Conservation (phyloP, 1,140 invertebrate species). For the Atta texana region DNA sequence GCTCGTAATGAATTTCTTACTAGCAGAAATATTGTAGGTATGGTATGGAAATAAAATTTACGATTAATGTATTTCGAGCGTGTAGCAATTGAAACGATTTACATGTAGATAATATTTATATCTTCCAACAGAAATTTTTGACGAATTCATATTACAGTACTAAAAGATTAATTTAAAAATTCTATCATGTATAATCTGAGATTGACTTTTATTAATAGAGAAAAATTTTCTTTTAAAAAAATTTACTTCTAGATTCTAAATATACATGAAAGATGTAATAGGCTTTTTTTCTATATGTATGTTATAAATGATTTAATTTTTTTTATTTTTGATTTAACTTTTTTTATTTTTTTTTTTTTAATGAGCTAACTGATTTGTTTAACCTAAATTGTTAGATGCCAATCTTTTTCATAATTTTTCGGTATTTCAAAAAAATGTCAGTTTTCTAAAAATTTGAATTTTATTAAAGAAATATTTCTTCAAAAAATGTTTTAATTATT, state of each 20-base stretch:
- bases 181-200: neutral
- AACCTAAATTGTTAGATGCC: neutral
- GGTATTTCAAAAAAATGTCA: neutral
- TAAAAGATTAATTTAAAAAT: neutral
- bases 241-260: neutral
- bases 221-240: neutral
- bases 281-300: neutral
- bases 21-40: neutral
- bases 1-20: constrained; percentile 39
- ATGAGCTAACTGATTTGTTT: neutral
- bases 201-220: neutral
- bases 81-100: neutral
- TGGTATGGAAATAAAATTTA: neutral
- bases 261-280: neutral
- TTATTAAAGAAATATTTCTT: neutral
- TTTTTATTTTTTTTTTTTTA: neutral
- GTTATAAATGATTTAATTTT: neutral
- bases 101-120: neutral
- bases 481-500: neutral
- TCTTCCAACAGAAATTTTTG: neutral
- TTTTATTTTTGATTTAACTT: neutral
- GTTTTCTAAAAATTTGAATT: neutral
- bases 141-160: neutral
- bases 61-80: neutral
- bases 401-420: neutral